These are phyloP conservation scores for Pteronura brasiliensis DNA, from an alignment of 2,113 vertebrate genomes.

Conservation along the genomic window DNA sequence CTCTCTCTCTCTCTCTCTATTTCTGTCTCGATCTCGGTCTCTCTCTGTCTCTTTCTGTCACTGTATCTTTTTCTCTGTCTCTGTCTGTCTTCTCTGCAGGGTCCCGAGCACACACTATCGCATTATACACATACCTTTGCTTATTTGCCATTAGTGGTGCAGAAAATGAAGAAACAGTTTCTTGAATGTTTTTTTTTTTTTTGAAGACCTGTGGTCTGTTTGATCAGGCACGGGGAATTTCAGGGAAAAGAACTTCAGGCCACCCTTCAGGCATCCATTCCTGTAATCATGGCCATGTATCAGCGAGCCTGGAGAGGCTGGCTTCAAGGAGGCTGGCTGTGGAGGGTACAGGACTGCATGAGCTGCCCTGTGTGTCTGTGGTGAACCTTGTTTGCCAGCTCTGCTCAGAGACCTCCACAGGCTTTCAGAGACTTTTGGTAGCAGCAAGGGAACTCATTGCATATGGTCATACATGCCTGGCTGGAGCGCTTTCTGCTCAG, in stretches of 20 bases:
- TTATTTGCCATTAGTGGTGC: constrained; percentile 62
- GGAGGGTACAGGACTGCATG: accelerated
- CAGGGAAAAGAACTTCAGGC: not conserved
- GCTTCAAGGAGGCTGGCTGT: not conserved
- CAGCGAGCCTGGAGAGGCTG: not conserved
- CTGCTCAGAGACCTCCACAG: not conserved
- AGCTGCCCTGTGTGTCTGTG: accelerated
- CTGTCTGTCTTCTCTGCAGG: not conserved
- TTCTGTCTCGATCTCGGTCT: not conserved
- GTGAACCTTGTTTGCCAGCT: not conserved
- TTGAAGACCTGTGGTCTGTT: not conserved
- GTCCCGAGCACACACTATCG: not conserved
- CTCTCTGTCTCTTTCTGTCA: not conserved
- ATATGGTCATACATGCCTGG: not conserved
- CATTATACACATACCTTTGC: not conserved
- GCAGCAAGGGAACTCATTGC: not conserved
- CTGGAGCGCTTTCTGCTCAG: not conserved
- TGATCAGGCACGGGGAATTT: not conserved
- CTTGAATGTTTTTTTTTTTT: constrained; percentile 28
- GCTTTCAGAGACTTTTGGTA: not conserved
- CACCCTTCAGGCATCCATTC: not conserved
- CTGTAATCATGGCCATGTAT: not conserved
- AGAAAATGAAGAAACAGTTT: constrained; percentile 57
- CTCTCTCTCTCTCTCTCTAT: not conserved
- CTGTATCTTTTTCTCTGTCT: not conserved